Conservation (phyloP, 2,797 vertebrate genomes). For the Myotis findleyi region DNA sequence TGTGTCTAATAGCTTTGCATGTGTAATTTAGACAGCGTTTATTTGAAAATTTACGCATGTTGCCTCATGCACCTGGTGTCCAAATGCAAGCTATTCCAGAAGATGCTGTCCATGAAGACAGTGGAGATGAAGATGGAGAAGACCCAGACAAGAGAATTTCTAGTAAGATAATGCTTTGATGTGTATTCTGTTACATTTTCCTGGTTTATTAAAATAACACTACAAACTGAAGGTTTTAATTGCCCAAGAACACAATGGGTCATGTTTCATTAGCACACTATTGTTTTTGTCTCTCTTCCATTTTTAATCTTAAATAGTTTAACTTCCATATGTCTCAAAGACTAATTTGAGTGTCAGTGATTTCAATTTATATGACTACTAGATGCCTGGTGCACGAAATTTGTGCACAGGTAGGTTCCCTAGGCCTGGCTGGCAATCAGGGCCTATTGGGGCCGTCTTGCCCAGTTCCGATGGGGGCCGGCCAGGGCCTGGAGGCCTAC, state of each 20-base stretch:
- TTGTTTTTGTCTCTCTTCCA: background rate
- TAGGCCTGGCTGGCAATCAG: no score
- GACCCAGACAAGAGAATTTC: conserved; percentile 96
- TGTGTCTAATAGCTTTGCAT: conserved; percentile 40
- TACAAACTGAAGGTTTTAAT: background rate
- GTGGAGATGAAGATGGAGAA: conserved; percentile 93
- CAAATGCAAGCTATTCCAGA: conserved; percentile 96
- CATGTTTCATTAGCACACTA: background rate
- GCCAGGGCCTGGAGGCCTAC: no score
- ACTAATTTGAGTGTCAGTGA: background rate
- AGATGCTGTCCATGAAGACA: conserved; percentile 93
- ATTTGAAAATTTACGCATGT: conserved; percentile 96
- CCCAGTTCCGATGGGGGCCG: no score
- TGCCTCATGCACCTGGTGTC: conserved; percentile 95
- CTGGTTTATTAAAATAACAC: background rate
- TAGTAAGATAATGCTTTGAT: conserved; percentile 87
- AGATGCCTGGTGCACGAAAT: no score
- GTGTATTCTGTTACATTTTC: background rate
- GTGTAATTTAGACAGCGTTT: conserved; percentile 91
- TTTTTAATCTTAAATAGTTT: background rate
- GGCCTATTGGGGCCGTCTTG: no score
- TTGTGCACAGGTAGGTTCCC: no score
- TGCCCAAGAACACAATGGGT: background rate
- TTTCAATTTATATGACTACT: background rate
- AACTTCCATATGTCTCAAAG: background rate